Evolutionary conservation across 2,113 vertebrate genomes (phyloP), one percentile per base, ranked within the genome.

Genomic region (Balaeniceps rex): DNA sequence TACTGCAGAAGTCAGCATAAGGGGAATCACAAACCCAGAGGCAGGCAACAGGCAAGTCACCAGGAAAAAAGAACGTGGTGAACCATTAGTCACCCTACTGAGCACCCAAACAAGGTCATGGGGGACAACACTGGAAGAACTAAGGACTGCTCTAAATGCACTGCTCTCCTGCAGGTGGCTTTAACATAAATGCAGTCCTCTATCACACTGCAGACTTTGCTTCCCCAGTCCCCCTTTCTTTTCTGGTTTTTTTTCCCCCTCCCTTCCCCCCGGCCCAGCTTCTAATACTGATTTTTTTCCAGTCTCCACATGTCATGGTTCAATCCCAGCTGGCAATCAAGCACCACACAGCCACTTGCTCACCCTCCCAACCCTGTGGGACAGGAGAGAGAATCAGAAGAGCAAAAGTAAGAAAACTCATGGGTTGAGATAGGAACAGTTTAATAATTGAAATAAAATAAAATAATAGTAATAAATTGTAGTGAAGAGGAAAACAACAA

Each of bases 1-100:
- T 95, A 97, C 97, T 93, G 98, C 97, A 97, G 92, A 98, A 98
- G 98, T 98, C 98, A 98, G 98, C 98, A 98, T 96, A 98, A 98
- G 97, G 98, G 98, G 83, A 97, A 96, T 93, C 95, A 92, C 68
- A 88, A 92, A 95, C 93, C 98, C 98, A 98, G 98, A 97, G 98
- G 98, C 98, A 96, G 97, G 97, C 98, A 98, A 97, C 87, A 98
- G 98, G 98, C 98, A 97, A 96, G 97, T 83, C 94, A 98, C 98
- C 97, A 97, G 98, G 95, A 98, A 98, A 97, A 97, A 79, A 89
- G 95, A 96, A 55, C 38, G 4, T 52, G 90, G 64, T 46, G 90
- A 97, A 87, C 79, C 82, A 94, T 83, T 80, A 95, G 96, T 95
- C 93, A 92, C 94, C 95, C 90, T 71, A 79, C 36, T 2, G 8